Base-by-base conservation (phyloP, 2,113 vertebrate species). In the Esox niger region DNA sequence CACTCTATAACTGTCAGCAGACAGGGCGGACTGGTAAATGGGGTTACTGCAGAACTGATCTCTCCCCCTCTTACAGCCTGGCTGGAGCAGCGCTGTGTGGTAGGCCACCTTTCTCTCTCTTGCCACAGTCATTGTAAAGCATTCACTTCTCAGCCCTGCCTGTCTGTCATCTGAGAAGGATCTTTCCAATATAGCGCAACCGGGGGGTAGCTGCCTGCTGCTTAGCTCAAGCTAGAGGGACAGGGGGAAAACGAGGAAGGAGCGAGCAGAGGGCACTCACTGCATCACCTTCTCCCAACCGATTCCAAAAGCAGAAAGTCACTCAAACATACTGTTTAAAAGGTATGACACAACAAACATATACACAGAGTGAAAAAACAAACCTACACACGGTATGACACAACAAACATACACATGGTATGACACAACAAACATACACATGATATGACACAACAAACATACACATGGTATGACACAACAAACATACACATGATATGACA, bases 1-100 rank as follows among this genome's bases (percentile, higher is more conserved):
- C 25, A 70, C 13, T 56, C n/a, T 69, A 21, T 29, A 63, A 63
- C 68, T 69, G 59, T 38, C 60, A 52, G 27, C 55, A 43, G 71
- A 5, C 15, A 43, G 23, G 65, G 56, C 21, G 33, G 62, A 38
- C 17, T 2, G 52, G 60, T 25, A 67, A 60, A 65, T 32, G 10
- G 61, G 29, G 60, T 68, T 32, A 56, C 46, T 56, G 13, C 60
- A 33, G 64, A 62, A 26, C 65, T 54, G 30, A n/a, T 63, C 62
- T 43, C n/a, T 61, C 29, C 56, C 43, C n/a, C n/a, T n/a, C n/a
- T n/a, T n/a, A n/a, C n/a, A n/a, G n/a, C n/a, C n/a, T n/a, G n/a
- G n/a, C n/a, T n/a, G n/a, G n/a, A n/a, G n/a, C n/a, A n/a, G n/a
- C n/a, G n/a, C n/a, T n/a, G n/a, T n/a, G 13, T 46, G 49, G 47